These are phyloP conservation scores for Blennius ocellaris DNA, from an alignment of 2,113 vertebrate genomes.

Conservation along the genomic window DNA sequence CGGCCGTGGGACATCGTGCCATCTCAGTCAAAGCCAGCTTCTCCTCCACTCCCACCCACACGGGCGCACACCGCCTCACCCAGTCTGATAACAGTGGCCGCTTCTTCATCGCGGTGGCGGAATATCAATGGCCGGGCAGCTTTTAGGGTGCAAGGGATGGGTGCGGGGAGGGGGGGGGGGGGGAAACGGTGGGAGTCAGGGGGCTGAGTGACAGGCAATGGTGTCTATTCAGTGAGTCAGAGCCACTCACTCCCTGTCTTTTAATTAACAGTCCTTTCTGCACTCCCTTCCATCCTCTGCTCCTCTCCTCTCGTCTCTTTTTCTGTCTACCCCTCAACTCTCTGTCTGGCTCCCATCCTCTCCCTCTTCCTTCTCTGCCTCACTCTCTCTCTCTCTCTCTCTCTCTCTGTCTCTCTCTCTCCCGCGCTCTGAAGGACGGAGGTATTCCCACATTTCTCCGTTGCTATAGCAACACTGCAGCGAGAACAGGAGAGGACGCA, in stretches of 20 bases:
- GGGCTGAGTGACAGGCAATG: conserved; percentile 66
- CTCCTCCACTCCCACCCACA: conserved; percentile 17
- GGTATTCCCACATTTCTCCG: conserved; percentile 87
- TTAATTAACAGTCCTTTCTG: conserved; percentile 72
- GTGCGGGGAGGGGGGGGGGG: conserved; percentile 43
- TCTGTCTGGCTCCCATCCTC: conserved; percentile 53
- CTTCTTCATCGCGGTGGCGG: conserved; percentile 53
- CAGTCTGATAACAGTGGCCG: conserved; percentile 45
- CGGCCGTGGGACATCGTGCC: conserved; percentile 54
- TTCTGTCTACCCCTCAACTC: conserved; percentile 44
- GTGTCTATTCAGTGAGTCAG: conserved; percentile 67
- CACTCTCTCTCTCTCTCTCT: conserved; percentile 16
- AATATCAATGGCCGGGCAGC: conserved; percentile 67
- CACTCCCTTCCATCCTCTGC: conserved; percentile 35
- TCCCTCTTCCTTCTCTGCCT: conserved; percentile 8
- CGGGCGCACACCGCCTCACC: conserved; percentile 17
- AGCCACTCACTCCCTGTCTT: conserved; percentile 55
- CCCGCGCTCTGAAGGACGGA: conserved; percentile 82
- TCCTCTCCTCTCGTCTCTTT: conserved; percentile 27
- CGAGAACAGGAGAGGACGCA: conserved; percentile 78
- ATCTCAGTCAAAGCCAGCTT: conserved; percentile 50
- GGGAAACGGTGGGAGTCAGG: conserved; percentile 50
- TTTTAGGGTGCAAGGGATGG: conserved; percentile 30
- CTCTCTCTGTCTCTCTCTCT: conserved; percentile 26
- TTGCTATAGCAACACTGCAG: conserved; percentile 86